phyloP scores from a whole-genome alignment of 2,797 vertebrate genomes.

The Pseudocheirus occidentalis region DNA sequence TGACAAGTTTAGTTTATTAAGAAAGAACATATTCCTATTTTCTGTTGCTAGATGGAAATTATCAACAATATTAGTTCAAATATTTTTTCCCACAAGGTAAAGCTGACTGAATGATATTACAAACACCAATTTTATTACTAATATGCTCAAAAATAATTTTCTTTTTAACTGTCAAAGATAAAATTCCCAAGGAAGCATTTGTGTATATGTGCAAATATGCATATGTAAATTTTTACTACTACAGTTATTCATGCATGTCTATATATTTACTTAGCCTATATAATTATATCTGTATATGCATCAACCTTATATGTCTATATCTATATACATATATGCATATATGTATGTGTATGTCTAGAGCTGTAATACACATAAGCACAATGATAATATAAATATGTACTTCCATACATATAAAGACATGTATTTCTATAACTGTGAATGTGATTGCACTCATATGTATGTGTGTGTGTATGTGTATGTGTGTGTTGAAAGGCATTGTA shows the following conservation, averaged over 20 bases:
- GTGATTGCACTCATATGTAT: no score
- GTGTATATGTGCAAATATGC: neutral
- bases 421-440: neutral
- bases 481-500: neutral
- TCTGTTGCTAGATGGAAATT: slow-evolving; percentile 21
- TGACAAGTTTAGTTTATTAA: slow-evolving; percentile 37
- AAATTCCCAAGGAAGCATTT: neutral
- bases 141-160: neutral
- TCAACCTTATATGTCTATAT: neutral
- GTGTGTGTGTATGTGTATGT: neutral
- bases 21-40: slow-evolving; percentile 42
- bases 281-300: neutral
- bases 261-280: neutral
- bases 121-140: neutral
- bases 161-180: neutral
- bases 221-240: neutral
- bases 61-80: slow-evolving; percentile 49
- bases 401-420: no score
- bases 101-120: neutral
- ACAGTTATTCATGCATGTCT: neutral
- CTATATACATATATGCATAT: neutral
- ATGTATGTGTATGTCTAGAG: neutral
- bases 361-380: neutral
- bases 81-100: slow-evolving; percentile 44
- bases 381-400: neutral